A percentile compares a stretch with the other conserved stretches of the same genome.
phyloP scores from a whole-genome alignment of 2,797 vertebrate genomes.

The Tragopan temminckii region DNA sequence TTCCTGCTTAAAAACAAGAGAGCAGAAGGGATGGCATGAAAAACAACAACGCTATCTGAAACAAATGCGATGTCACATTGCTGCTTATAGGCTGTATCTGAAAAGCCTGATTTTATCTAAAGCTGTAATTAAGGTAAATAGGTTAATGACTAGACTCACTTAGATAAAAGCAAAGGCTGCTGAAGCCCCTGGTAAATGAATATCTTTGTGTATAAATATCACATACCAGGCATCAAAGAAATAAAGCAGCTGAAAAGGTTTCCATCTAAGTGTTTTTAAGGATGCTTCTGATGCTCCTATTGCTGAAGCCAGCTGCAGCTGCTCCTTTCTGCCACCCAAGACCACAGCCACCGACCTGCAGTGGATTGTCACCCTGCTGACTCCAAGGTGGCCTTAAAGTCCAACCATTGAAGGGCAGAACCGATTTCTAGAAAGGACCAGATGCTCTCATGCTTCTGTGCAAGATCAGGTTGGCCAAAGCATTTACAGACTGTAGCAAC shows the following conservation, averaged over 20 bases:
- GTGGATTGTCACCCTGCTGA: neutral
- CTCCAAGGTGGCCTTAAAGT: neutral
- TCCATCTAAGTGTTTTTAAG: neutral
- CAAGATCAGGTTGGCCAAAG: neutral
- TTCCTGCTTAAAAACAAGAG: neutral
- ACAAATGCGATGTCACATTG: accelerated
- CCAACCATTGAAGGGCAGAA: neutral
- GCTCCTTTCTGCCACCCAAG: neutral
- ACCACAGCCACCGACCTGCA: neutral
- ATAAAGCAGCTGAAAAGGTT: neutral
- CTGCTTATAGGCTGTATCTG: neutral
- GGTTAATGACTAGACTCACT: neutral
- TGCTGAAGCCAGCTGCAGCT: neutral
- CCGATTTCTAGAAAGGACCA: neutral
- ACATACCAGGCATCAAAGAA: neutral
- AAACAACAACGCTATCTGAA: neutral
- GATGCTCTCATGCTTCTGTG: neutral
- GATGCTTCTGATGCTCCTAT: neutral
- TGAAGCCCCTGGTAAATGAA: neutral
- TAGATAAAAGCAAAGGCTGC: slow-evolving; percentile 28
- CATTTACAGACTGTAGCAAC: neutral
- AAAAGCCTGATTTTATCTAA: neutral
- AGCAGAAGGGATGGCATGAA: neutral
- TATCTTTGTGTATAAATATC: neutral
- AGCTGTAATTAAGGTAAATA: slow-evolving; percentile 41